Conservation (phyloP, 2,797 vertebrate species). For the Carcharodon carcharias region DNA sequence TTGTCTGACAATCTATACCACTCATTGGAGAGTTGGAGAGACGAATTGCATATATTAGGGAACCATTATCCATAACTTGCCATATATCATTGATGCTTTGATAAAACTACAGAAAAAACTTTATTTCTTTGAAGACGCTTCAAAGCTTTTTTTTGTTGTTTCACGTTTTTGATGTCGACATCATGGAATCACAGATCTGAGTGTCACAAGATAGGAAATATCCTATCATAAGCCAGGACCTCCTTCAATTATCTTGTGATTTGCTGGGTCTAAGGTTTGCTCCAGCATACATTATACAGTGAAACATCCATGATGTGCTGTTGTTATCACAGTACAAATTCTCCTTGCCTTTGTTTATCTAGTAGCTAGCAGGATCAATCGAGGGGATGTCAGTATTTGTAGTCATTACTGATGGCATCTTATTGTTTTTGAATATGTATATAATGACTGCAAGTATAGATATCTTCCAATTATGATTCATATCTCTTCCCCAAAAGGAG, state of each 20-base stretch:
- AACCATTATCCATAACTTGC: background rate
- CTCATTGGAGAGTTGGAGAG: background rate
- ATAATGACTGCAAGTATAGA: background rate
- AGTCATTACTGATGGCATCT: background rate
- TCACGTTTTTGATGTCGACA: background rate
- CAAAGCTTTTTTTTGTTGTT: background rate
- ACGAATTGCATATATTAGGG: background rate
- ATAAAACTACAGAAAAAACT: background rate
- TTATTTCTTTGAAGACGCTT: background rate
- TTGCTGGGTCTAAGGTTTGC: background rate
- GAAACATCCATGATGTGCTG: background rate
- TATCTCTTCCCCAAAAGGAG: background rate
- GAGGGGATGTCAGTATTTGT: background rate
- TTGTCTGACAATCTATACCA: background rate
- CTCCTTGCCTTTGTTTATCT: background rate
- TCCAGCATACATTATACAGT: background rate
- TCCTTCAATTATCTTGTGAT: background rate
- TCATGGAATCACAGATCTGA: background rate
- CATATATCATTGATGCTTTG: background rate
- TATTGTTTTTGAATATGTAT: background rate
- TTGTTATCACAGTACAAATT: background rate
- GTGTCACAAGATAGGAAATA: background rate
- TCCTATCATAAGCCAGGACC: background rate
- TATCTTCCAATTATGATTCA: background rate
- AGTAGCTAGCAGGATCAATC: background rate